Evolutionary conservation across 1,140 invertebrate species (phyloP).

Genomic region (Palaemon carinicauda): DNA sequence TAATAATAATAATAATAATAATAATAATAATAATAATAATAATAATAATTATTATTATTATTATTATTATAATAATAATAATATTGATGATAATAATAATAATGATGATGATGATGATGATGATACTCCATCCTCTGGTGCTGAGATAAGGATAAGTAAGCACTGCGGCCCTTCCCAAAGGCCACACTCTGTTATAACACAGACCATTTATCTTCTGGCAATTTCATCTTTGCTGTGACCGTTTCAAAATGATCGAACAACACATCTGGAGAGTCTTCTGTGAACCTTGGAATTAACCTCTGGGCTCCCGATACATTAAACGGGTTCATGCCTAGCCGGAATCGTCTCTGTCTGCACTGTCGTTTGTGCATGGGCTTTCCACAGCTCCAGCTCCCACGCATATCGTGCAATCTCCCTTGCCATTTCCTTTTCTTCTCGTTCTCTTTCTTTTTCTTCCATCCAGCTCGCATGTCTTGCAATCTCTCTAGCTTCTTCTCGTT

Average conservation of each 20-base stretch:
- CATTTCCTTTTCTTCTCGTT: background rate
- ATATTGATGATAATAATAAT: background rate
- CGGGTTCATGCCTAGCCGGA: background rate
- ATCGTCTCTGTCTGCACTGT: background rate
- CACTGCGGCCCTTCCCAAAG: too few relatives aligned
- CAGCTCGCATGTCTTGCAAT: background rate
- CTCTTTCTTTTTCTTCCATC: background rate
- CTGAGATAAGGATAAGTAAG: too few relatives aligned
- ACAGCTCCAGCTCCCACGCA: too few relatives aligned
- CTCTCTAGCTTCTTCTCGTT: too few relatives aligned
- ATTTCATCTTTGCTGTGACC: too few relatives aligned
- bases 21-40: background rate
- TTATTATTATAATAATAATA: background rate
- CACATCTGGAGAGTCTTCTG: too few relatives aligned
- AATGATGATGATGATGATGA: conserved; percentile 12
- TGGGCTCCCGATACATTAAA: too few relatives aligned
- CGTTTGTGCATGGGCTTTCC: too few relatives aligned
- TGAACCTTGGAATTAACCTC: background rate
- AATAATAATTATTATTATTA: background rate
- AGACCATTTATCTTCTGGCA: too few relatives aligned
- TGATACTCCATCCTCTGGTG: background rate
- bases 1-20: background rate
- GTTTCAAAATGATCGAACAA: too few relatives aligned
- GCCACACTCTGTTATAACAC: too few relatives aligned
- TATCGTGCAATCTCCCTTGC: too few relatives aligned